Conservation (phyloP, 2,888 invertebrate species). For the Timema podura region DNA sequence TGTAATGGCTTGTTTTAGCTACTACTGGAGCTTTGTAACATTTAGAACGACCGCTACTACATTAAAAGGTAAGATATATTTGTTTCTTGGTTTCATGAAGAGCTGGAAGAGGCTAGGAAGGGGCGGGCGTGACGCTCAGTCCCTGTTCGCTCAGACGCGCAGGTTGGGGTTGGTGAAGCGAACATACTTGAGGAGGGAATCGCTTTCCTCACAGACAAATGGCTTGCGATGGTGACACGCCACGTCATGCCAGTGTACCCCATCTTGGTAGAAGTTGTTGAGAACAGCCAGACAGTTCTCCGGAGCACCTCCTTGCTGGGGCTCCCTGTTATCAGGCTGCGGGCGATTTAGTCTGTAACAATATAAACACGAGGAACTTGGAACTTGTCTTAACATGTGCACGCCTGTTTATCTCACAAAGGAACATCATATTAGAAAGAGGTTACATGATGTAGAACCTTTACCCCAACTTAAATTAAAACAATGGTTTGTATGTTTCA, state of each 20-base stretch:
- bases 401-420: too few species aligned
- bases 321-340: slow-evolving; percentile 82
- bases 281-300: slow-evolving; percentile 83
- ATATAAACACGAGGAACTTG: too few species aligned
- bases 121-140: background rate
- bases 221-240: slow-evolving; percentile 88
- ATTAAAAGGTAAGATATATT: too few species aligned
- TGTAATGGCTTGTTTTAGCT: too few species aligned
- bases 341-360: slow-evolving; percentile 63
- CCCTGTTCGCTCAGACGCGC: slow-evolving; percentile 12
- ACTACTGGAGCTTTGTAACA: too few species aligned
- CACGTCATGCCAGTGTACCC: slow-evolving; percentile 86
- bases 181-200: slow-evolving; percentile 79
- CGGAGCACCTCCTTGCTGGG: slow-evolving; percentile 74
- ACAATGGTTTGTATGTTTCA: too few species aligned
- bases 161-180: slow-evolving; percentile 51
- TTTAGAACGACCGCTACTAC: too few species aligned
- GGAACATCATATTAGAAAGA: too few species aligned
- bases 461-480: too few species aligned
- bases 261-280: slow-evolving; percentile 88
- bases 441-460: too few species aligned
- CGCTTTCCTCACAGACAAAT: slow-evolving; percentile 85
- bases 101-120: background rate
- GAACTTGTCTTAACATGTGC: too few species aligned
- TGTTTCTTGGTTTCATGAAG: background rate